Base-by-base conservation (phyloP, 2,888 invertebrate genomes). In the Monoplex corrugatus region DNA sequence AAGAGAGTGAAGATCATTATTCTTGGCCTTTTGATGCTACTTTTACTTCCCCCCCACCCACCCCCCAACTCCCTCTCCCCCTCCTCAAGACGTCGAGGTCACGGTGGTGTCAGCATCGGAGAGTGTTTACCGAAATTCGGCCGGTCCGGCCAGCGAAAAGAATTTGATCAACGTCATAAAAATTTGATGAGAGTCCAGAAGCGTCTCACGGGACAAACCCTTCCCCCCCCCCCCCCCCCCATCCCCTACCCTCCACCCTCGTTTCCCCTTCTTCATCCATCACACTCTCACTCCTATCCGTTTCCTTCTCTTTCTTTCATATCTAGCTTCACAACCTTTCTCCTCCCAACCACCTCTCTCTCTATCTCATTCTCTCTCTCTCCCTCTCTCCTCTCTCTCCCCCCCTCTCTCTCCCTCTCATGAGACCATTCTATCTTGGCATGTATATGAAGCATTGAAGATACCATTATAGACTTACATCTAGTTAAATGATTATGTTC, bases 121-220 rank as follows among this genome's bases (percentile, higher is more conserved):
- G 50, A 19, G 50, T 6, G 75, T 6, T 35, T 32, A 75, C 68
- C 32, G 28, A 28, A 68, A 32, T 38, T 28, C 28, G 43, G 43
- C 2, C 78, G 78, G 78, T 80, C 43, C 78, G 23, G 78, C 78
- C 28, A 43, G 78, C 78, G 40, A 80, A 80, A 86, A 44, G 86
- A 86, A 68, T 86, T 86, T 86, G 68, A 86, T 86, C 86, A 86
- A 86, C 86, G 68, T 72, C 86, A 86, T 86, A 63, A 86, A 86
- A 86, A 86, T 86, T 68, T 86, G 86, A 86, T 86, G 86, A 86
- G 68, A 40, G 72, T 68, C 86, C 63, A 57, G 86, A 32, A 32
- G 72, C 23, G 19, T 19, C 72, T 23, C 38, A 2, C 23, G 72
- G 72, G 72, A 72, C 72, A 32, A 68, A 1, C 68, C 28, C n/a